These are phyloP conservation scores for Chamaetylas fuelleborni DNA, from an alignment of 2,113 vertebrate genomes.

Conservation along the genomic window DNA sequence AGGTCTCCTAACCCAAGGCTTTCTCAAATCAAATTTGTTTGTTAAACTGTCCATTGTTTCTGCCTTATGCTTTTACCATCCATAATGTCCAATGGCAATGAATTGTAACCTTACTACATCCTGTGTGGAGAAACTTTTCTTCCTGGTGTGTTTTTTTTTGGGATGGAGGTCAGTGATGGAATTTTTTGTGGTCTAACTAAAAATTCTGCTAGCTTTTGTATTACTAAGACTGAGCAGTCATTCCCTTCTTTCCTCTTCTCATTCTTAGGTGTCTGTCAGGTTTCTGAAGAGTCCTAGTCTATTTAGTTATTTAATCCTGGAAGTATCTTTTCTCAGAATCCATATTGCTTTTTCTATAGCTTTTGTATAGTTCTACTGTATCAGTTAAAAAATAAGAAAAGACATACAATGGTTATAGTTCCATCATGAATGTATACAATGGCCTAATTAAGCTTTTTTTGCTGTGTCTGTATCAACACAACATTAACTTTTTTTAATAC, in stretches of 20 bases:
- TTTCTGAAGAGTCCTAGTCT: background rate
- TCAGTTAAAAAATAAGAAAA: background rate
- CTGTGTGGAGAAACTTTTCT: background rate
- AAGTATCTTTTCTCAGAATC: background rate
- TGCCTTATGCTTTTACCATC: background rate
- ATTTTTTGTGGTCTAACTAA: background rate
- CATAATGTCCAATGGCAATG: background rate
- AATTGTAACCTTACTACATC: background rate
- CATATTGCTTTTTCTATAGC: background rate
- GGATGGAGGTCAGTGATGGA: background rate
- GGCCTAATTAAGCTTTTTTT: background rate
- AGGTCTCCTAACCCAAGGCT: background rate
- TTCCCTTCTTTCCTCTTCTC: background rate
- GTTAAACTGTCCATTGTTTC: background rate
- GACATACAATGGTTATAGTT: background rate
- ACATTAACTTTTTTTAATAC: background rate
- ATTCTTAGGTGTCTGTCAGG: background rate
- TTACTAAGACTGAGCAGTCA: background rate
- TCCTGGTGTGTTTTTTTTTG: background rate
- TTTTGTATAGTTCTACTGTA: background rate
- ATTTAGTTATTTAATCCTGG: background rate
- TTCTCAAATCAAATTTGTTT: background rate
- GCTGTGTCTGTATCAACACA: background rate
- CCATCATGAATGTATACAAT: background rate
- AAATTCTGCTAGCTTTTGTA: background rate